phyloP scores from a whole-genome alignment of 2,113 vertebrate species.

The Ursus arctos region DNA sequence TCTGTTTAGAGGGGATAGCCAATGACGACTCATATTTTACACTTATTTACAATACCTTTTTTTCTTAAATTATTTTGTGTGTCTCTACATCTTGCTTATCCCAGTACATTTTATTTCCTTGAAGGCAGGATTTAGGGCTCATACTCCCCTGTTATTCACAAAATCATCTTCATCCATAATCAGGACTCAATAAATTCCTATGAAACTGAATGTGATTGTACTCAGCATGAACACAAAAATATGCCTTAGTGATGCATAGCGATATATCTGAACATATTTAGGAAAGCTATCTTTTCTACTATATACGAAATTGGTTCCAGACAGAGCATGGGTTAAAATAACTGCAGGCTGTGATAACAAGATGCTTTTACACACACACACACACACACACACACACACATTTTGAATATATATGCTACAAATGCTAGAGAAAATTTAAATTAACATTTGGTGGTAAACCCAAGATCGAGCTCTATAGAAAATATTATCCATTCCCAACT shows the following conservation, averaged over 20 bases:
- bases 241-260: background rate
- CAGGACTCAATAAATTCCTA: background rate
- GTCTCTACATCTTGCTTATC: background rate
- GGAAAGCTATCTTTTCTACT: background rate
- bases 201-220: background rate
- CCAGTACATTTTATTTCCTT: background rate
- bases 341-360: background rate
- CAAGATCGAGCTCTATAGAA: background rate
- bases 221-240: background rate
- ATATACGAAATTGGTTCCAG: background rate
- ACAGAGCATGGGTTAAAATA: background rate
- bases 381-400: background rate
- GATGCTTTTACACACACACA: background rate
- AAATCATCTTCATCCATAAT: background rate
- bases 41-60: background rate
- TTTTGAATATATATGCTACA: constrained; percentile 6
- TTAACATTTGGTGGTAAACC: background rate
- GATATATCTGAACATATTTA: background rate
- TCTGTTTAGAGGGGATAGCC: background rate
- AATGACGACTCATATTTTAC: background rate
- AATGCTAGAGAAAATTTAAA: constrained; percentile 49
- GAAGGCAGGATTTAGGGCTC: background rate
- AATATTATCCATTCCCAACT: background rate
- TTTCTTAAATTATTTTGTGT: background rate
- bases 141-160: background rate